A percentile compares a stretch with the other conserved stretches of the same genome.
Evolutionary conservation across 2,888 invertebrate species (phyloP).

Genomic region (Corythucha ciliata): DNA sequence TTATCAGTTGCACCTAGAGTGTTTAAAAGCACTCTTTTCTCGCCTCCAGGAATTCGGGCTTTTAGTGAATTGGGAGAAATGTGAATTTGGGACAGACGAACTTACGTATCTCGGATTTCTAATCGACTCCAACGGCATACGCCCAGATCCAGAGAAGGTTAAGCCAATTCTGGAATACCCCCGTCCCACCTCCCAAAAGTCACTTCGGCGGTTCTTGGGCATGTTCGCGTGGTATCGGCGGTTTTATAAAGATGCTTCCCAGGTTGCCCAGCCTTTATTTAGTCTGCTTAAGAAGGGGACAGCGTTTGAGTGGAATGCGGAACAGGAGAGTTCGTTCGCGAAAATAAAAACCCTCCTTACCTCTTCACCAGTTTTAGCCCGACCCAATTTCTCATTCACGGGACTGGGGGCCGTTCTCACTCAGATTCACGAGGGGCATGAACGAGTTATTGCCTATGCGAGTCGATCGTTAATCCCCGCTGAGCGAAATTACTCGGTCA

Average conservation of each 20-base stretch:
- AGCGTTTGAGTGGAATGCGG: conserved; percentile 9
- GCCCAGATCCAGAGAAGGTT: conserved; percentile 3
- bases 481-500: conserved; percentile 6
- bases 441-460: conserved; percentile 13
- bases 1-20: neutral
- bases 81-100: neutral
- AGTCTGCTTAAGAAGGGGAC: conserved; percentile 3
- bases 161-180: neutral
- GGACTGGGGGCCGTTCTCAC: conserved; percentile 13
- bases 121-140: neutral
- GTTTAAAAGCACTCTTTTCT: neutral
- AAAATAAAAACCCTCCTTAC: conserved; percentile 7
- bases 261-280: conserved; percentile 2
- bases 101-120: conserved; percentile 7
- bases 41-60: neutral
- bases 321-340: conserved; percentile 9
- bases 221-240: conserved; percentile 9
- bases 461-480: conserved; percentile 8
- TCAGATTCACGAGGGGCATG: conserved; percentile 1
- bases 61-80: conserved; percentile 3
- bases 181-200: neutral
- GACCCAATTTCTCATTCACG: neutral
- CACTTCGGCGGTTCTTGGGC: conserved; percentile 6
- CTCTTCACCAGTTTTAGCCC: conserved; percentile 7
- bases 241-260: conserved; percentile 6